phyloP scores from a whole-genome alignment of 2,888 invertebrate species.

The Hypena proboscidalis region DNA sequence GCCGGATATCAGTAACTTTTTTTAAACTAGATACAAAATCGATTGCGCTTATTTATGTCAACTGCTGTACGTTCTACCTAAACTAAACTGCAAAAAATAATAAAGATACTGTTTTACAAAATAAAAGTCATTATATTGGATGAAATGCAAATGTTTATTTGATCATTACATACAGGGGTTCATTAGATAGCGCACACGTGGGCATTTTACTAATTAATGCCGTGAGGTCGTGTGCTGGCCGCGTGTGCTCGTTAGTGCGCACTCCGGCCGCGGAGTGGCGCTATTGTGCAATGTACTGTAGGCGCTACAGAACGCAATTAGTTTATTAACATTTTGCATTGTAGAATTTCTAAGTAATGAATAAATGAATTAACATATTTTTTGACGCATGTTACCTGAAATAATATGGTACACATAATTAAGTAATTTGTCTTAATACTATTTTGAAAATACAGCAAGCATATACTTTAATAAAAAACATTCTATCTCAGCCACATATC shows the following conservation, averaged over 20 bases:
- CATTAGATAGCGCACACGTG: constrained; percentile 44
- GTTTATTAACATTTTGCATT: too few relatives aligned
- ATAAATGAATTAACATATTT: background rate
- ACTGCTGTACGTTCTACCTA: too few relatives aligned
- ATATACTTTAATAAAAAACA: constrained; percentile 29
- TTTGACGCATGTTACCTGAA: background rate
- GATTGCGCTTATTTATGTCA: too few relatives aligned
- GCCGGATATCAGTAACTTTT: background rate
- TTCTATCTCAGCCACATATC: constrained; percentile 27
- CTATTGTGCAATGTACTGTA: constrained; percentile 48
- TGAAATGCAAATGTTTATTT: constrained; percentile 15
- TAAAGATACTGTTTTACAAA: too few relatives aligned
- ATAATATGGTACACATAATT: background rate
- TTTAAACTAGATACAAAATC: too few relatives aligned
- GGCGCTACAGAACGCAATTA: too few relatives aligned
- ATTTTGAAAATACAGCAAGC: constrained; percentile 16
- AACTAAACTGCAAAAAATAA: too few relatives aligned
- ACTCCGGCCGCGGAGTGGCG: constrained; percentile 55
- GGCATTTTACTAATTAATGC: constrained; percentile 47
- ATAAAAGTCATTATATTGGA: background rate
- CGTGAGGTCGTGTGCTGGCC: constrained; percentile 56
- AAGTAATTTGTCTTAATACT: constrained; percentile 11
- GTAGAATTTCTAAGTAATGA: too few relatives aligned
- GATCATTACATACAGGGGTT: constrained; percentile 37
- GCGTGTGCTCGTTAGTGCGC: constrained; percentile 62